Conservation (phyloP, 92 coral and sea anemone species). For the Zoanthus gigantus region DNA sequence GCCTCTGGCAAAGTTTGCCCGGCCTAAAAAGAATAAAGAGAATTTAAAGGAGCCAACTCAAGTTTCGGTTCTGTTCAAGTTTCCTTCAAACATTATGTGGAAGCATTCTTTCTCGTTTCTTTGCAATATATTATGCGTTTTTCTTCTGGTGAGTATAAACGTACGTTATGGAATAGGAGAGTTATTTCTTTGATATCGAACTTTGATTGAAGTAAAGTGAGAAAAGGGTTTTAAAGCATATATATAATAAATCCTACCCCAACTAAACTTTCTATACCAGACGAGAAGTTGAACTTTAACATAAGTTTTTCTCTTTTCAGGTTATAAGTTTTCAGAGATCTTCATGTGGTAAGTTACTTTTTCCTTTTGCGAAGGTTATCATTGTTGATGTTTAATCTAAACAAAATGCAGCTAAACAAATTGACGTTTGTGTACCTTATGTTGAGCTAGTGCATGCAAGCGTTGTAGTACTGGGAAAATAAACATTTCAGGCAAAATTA, state of each 20-base stretch:
- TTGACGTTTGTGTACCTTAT: conserved; percentile 10
- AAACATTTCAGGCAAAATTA: background rate
- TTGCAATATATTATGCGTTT: background rate
- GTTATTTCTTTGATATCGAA: background rate
- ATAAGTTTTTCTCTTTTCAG: conserved; percentile 9
- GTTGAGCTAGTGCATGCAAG: background rate
- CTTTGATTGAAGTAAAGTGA: background rate
- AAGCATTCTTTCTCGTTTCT: background rate
- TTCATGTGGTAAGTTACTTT: conserved; percentile 37
- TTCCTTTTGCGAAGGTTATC: background rate
- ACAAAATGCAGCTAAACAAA: background rate
- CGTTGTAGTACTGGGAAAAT: background rate
- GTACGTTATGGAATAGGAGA: background rate
- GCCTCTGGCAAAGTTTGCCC: conserved; percentile 45
- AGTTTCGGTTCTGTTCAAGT: conserved; percentile 13
- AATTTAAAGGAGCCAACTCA: background rate
- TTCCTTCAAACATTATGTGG: conserved; percentile 15
- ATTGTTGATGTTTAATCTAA: background rate
- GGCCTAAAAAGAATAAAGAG: background rate
- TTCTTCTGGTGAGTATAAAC: conserved; percentile 19
- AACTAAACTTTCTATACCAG: background rate
- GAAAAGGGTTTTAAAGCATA: background rate
- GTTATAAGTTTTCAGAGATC: background rate
- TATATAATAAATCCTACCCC: background rate
- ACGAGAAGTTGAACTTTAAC: background rate